Evolutionary conservation across 2,113 vertebrate species (phyloP), one percentile per base, ranked within the genome.

Genomic region (Actinemys pallida): DNA sequence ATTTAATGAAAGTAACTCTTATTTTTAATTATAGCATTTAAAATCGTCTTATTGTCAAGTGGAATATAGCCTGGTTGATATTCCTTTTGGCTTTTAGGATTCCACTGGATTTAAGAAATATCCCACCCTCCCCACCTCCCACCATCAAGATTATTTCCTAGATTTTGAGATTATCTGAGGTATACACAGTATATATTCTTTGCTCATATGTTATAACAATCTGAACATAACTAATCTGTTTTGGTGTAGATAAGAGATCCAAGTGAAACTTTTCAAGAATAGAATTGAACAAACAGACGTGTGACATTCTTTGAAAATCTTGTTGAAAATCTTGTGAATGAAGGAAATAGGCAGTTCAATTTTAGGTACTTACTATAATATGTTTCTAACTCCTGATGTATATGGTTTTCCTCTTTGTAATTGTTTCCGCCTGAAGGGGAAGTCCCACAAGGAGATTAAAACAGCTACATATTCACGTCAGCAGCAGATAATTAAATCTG

Each of bases 1-100:
- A 97, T 97, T 97, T 98, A 98, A 98, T 98, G 97, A 98, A 98
- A 98, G 95, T 97, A 95, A 97, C 96, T 96, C 97, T 97, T 97
- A 93, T 93, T 98, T 98, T 98, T 98, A 98, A 98, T 98, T 98
- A 97, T 89, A 98, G 95, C 97, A 96, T 98, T 98, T 98, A 98
- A 97, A 92, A 96, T 95, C 83, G 96, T 98, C 94, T 97, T 96
- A 97, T 96, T 98, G 96, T 96, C 97, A 98, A 97, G 90, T 95
- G 97, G 93, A 97, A 94, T 90, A 87, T 54, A 86, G 22, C 47
- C 89, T 69, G 92, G 17, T 22, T 81, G 45, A 95, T 95, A 93
- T 92, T 49, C 90, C 29, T 82, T 86, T 96, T 96, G 72, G 69
- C 42, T 93, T 95, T 59, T 76, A 19, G 35, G 49, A 86, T 42